Percentiles rank a stretch among this genome's conserved stretches.
These are phyloP conservation scores for Trochalopteron elliotii DNA, from an alignment of 2,113 vertebrate genomes.

Conservation along the genomic window DNA sequence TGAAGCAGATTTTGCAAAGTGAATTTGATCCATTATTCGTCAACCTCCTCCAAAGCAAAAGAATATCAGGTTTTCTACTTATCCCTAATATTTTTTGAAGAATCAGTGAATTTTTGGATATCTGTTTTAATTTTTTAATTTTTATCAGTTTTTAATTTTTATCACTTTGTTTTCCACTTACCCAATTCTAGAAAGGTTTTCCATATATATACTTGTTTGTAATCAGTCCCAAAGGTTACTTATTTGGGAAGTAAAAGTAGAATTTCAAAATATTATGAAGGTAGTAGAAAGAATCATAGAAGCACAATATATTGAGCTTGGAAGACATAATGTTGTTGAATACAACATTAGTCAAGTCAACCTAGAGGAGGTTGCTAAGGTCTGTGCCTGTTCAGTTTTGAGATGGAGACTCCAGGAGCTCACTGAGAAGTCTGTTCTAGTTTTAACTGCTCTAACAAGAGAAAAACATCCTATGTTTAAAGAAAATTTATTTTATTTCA, in stretches of 20 bases:
- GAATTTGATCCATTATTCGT: background rate
- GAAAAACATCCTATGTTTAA: background rate
- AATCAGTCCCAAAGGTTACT: background rate
- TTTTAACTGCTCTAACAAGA: background rate
- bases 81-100: background rate
- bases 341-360: background rate
- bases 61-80: background rate
- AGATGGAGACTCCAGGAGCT: background rate
- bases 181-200: background rate
- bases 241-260: background rate
- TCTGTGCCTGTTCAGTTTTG: background rate
- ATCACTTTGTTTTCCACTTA: background rate
- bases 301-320: background rate
- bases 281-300: background rate
- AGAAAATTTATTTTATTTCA: background rate
- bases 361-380: background rate
- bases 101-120: background rate
- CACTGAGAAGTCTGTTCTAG: background rate
- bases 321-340: background rate
- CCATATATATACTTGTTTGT: background rate
- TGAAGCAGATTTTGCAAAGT: background rate
- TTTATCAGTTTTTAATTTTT: background rate
- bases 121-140: background rate
- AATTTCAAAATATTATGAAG: background rate
- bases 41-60: background rate